Percentiles rank a stretch among this genome's conserved stretches.
Conservation (phyloP, 2,113 vertebrate genomes). For the Nothocercus nigrocapillus region DNA sequence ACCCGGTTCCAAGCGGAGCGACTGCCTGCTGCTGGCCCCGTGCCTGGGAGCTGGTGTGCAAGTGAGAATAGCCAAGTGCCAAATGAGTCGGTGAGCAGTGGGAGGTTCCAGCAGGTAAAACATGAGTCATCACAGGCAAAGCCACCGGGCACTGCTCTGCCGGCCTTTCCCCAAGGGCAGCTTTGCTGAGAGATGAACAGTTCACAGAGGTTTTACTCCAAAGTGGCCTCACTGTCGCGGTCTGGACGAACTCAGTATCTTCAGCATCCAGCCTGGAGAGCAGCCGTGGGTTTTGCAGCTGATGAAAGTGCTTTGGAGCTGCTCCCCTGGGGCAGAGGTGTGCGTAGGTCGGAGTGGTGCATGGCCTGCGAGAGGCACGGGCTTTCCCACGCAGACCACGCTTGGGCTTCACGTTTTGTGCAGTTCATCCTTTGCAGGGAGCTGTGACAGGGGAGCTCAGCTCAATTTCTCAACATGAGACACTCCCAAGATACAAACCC, state of each 20-base stretch:
- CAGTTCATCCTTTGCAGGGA: not conserved
- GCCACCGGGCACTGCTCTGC: accelerated
- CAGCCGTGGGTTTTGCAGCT: not conserved
- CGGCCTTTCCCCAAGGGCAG: not conserved
- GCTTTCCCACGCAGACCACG: too few species aligned
- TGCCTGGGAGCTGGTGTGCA: not conserved
- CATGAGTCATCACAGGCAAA: not conserved
- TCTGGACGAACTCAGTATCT: not conserved
- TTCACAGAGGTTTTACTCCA: not conserved
- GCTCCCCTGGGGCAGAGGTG: not conserved
- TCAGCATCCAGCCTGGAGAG: not conserved
- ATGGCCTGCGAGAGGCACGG: too few species aligned
- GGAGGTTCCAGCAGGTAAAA: slow-evolving; percentile 28
- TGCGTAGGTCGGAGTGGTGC: too few species aligned
- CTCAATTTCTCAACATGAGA: not conserved
- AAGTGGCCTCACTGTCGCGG: not conserved
- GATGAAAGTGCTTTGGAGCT: not conserved
- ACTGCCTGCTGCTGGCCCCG: not conserved
- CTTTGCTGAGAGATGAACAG: not conserved
- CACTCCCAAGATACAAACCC: not conserved
- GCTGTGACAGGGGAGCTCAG: not conserved
- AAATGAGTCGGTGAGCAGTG: not conserved
- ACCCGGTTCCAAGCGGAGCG: not conserved
- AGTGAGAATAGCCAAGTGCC: not conserved
- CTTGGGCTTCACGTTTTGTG: too few species aligned